phyloP scores from a whole-genome alignment of 2,113 vertebrate genomes.

The Lampris incognitus region DNA sequence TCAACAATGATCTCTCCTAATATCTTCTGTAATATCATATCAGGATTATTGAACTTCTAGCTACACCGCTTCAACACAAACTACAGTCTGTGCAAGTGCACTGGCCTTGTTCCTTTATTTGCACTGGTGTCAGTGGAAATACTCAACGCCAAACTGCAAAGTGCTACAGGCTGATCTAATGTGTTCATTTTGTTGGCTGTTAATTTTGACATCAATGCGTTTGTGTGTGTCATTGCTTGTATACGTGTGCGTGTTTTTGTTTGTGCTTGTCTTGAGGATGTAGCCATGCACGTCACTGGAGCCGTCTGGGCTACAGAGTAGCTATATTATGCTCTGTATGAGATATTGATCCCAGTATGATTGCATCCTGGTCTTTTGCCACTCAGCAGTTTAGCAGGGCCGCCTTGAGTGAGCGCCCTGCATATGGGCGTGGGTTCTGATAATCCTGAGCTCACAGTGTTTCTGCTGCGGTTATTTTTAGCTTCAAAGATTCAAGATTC shows the following conservation, averaged over 20 bases:
- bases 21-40: too few relatives aligned
- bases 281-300: slow-evolving; percentile 22
- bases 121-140: background rate
- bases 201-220: slow-evolving; percentile 25
- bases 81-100: background rate
- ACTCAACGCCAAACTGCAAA: background rate
- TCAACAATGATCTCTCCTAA: too few relatives aligned
- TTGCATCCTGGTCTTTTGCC: slow-evolving; percentile 65
- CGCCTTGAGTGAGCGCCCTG: slow-evolving; percentile 40
- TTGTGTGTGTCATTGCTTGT: slow-evolving; percentile 15
- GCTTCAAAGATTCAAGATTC: slow-evolving; percentile 70
- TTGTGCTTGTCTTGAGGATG: slow-evolving; percentile 12
- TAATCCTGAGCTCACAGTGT: slow-evolving; percentile 65
- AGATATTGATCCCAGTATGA: slow-evolving; percentile 66
- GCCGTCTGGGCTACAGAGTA: slow-evolving; percentile 25
- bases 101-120: background rate
- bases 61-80: too few relatives aligned
- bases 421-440: slow-evolving; percentile 66
- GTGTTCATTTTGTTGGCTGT: slow-evolving; percentile 31
- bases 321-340: slow-evolving; percentile 31
- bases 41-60: too few relatives aligned
- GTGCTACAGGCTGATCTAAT: slow-evolving; percentile 34
- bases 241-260: background rate
- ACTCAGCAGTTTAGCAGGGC: slow-evolving; percentile 71
- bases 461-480: slow-evolving; percentile 75